Conservation (phyloP, 2,888 invertebrate genomes). For the Drosophila flavopinicola region DNA sequence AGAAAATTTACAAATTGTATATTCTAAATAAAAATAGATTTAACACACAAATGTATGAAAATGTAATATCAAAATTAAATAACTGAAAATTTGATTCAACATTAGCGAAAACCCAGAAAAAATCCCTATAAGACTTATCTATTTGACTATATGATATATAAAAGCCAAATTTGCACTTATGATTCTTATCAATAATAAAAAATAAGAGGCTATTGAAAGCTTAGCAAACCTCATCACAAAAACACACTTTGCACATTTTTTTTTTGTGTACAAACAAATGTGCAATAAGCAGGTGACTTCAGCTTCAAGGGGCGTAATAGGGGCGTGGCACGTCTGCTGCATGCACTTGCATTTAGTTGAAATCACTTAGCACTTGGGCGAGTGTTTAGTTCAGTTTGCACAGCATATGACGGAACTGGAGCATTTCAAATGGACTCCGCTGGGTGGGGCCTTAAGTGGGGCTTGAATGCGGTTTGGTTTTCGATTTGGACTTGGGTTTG, state of each 20-base stretch:
- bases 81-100: too few relatives aligned
- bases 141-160: too few relatives aligned
- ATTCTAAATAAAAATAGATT: too few relatives aligned
- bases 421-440: slow-evolving; percentile 12
- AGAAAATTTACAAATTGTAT: too few relatives aligned
- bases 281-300: slow-evolving; percentile 6
- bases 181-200: too few relatives aligned
- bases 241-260: neutral
- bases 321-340: slow-evolving; percentile 41
- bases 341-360: slow-evolving; percentile 42
- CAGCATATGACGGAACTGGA: slow-evolving; percentile 38
- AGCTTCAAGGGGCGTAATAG: neutral
- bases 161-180: too few relatives aligned
- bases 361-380: slow-evolving; percentile 43
- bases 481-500: slow-evolving; percentile 8
- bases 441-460: slow-evolving; percentile 5
- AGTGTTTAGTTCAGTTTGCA: slow-evolving; percentile 30
- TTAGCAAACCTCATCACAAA: neutral
- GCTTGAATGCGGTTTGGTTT: neutral
- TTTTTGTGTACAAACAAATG: slow-evolving; percentile 10
- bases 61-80: too few relatives aligned
- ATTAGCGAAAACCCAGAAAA: too few relatives aligned
- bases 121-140: too few relatives aligned
- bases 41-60: too few relatives aligned
- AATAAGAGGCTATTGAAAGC: neutral